Conservation (phyloP, 2,113 vertebrate species). For the Gymnobelideus leadbeateri region DNA sequence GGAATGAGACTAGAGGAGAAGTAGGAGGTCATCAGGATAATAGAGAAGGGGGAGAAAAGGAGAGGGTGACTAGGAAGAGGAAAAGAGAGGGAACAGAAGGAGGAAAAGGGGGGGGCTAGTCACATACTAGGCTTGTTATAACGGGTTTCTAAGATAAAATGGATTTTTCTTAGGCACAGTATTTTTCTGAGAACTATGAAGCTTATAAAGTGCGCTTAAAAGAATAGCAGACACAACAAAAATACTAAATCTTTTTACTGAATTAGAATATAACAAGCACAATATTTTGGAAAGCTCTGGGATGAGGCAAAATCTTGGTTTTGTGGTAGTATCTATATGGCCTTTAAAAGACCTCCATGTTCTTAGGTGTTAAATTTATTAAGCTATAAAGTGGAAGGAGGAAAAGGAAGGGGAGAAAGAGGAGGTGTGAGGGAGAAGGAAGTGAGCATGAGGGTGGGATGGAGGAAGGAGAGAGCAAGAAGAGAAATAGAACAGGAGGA, state of each 20-base stretch:
- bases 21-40: too few species aligned
- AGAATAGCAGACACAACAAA: not conserved
- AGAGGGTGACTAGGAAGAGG: not conserved
- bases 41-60: too few species aligned
- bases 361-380: not conserved
- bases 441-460: too few species aligned
- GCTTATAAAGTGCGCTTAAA: conserved; percentile 75
- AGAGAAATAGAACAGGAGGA: not conserved
- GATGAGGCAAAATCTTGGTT: not conserved
- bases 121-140: not conserved
- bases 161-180: conserved; percentile 11
- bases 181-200: conserved; percentile 52
- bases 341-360: not conserved
- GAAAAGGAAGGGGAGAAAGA: too few species aligned
- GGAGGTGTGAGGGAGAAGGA: not conserved
- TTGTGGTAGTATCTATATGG: not conserved
- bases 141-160: not conserved
- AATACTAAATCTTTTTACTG: not conserved
- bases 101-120: not conserved
- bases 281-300: not conserved
- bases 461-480: not conserved
- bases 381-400: too few species aligned
- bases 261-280: not conserved
- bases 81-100: not conserved
- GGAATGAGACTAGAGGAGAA: not conserved